Evolutionary conservation across 2,113 vertebrate genomes (phyloP), one percentile per base, ranked within the genome.

Genomic region (Amia ocellicauda): DNA sequence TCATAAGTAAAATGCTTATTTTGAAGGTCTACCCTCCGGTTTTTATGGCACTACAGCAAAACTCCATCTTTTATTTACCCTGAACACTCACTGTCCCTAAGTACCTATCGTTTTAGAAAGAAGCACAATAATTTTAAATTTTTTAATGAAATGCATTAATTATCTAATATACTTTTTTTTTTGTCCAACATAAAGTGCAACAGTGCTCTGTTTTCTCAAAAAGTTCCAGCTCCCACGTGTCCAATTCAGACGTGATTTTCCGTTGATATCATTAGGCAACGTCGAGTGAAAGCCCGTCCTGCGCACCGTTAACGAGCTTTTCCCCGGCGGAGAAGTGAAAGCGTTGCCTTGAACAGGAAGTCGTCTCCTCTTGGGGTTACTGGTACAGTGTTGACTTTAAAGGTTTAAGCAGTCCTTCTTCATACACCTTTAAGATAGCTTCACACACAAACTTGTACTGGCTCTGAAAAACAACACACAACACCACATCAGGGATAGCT

Each of bases 381-480:
- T 93, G 90, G 86, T 92, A 87, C 75, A 91, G 79, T 61, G 80
- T 78, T 52, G 85, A 70, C 63, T 83, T 89, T 73, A 89, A 85
- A 28, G 93, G 91, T 85, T 90, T 92, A 79, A 95, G 88, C 84
- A 94, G 83, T 62, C 89, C 94, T 85, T 98, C 94, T 87, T 97
- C 93, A 66, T 96, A 97, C 23, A 99, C 96, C 82, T 89, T 98
- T 88, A 98, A 80, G 84, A 99, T 98, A 83, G 96, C 96, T 89
- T 99, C 96, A 72, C 95, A 99, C 65, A 99, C 95, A 75, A 98
- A 99, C 86, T 93, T 93, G 84, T 98, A 98, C 77, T 99, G 96
- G 88, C 96, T 98, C 96, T 95, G 86, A 64, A 81, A 86, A 68
- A 69, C 64, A 66, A 65, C 73, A 69, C 5, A 70, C 60, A 72